These are phyloP conservation scores for Drosophila imparisetae DNA, from an alignment of 2,888 invertebrate genomes.

Conservation along the genomic window DNA sequence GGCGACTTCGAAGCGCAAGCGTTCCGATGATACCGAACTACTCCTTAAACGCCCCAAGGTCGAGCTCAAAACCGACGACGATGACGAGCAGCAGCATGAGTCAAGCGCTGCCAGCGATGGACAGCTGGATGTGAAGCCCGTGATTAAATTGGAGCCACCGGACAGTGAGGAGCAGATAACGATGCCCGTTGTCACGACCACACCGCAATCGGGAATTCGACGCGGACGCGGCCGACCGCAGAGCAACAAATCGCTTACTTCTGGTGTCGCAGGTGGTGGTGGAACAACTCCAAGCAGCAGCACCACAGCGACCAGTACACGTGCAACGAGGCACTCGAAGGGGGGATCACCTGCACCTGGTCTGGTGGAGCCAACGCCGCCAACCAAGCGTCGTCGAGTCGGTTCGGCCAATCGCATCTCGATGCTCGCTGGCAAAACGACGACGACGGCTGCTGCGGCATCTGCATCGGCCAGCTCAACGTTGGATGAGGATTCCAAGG, in stretches of 20 bases:
- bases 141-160: constrained; percentile 76
- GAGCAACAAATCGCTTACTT: constrained; percentile 12
- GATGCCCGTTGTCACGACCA: background rate
- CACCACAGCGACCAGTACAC: constrained; percentile 65
- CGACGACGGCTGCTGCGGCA: constrained; percentile 27
- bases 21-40: constrained; percentile 71
- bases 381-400: constrained; percentile 55
- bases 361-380: constrained; percentile 45
- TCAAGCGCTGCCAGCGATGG: constrained; percentile 32
- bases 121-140: background rate
- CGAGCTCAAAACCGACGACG: constrained; percentile 60
- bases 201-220: constrained; percentile 31
- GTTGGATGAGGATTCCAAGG: constrained; percentile 82
- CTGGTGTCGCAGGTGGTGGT: background rate
- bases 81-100: constrained; percentile 26
- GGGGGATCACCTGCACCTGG: constrained; percentile 74
- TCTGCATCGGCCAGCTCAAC: constrained; percentile 43
- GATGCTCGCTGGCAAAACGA: constrained; percentile 46
- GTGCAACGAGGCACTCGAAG: constrained; percentile 75
- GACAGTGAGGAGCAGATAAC: constrained; percentile 65
- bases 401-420: constrained; percentile 51
- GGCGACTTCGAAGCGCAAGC: constrained; percentile 71
- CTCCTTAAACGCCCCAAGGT: constrained; percentile 74
- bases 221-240: constrained; percentile 71
- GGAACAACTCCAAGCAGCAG: constrained; percentile 9